Evolutionary conservation across 2,888 invertebrate species (phyloP).

Genomic region (Odontocerum albicorne): DNA sequence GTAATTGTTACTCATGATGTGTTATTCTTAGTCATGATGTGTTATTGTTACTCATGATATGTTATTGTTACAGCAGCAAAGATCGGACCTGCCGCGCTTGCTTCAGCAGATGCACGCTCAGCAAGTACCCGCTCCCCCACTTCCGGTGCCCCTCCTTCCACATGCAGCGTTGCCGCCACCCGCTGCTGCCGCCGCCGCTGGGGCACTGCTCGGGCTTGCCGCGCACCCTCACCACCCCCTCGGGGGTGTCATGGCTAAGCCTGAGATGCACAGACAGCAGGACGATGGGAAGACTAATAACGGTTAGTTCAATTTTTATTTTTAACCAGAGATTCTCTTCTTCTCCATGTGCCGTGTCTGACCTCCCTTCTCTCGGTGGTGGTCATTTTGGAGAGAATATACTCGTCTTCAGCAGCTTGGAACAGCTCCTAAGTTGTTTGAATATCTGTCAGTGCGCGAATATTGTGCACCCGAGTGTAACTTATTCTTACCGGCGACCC

Average conservation of each 20-base stretch:
- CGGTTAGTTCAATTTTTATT: slow-evolving; percentile 55
- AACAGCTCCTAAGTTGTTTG: no score
- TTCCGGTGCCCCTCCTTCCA: slow-evolving; percentile 61
- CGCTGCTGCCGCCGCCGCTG: slow-evolving; percentile 59
- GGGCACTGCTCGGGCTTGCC: slow-evolving; percentile 63
- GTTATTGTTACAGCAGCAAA: slow-evolving; percentile 72
- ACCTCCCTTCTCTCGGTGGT: no score
- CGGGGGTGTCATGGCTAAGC: slow-evolving; percentile 70
- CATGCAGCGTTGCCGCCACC: slow-evolving; percentile 56
- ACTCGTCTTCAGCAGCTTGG: no score
- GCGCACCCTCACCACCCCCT: slow-evolving; percentile 72
- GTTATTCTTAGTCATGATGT: no score
- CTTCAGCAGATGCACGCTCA: slow-evolving; percentile 94
- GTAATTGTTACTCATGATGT: not conserved
- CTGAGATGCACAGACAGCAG: slow-evolving; percentile 61
- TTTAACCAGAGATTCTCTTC: no score
- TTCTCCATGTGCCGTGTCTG: no score
- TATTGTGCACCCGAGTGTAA: no score
- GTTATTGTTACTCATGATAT: slow-evolving; percentile 19
- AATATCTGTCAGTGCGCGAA: no score
- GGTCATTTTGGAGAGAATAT: no score
- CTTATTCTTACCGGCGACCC: no score
- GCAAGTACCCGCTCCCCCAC: slow-evolving; percentile 76
- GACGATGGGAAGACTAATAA: slow-evolving; percentile 76
- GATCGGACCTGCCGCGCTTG: slow-evolving; percentile 78